A percentile compares a stretch with the other conserved stretches of the same genome.
Conservation (phyloP, 2,797 vertebrate species). For the Nannoperca australis region DNA sequence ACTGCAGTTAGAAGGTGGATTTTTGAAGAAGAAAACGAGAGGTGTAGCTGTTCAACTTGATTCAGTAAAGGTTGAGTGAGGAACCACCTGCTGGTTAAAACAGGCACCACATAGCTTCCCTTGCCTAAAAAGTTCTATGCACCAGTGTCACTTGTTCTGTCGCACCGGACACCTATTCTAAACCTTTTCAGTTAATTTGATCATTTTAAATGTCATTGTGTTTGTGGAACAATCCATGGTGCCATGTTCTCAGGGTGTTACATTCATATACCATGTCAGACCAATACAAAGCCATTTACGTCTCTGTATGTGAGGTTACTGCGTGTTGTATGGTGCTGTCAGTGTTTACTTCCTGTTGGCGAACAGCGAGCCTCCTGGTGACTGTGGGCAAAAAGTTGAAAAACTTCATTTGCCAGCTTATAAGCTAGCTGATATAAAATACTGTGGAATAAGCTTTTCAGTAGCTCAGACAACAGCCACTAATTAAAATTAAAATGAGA, state of each 20-base stretch:
- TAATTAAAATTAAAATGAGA: conserved; percentile 26
- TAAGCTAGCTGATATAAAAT: conserved; percentile 64
- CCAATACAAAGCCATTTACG: conserved; percentile 37
- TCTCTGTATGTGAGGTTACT: conserved; percentile 38
- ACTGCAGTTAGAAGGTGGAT: conserved; percentile 11
- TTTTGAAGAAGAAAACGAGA: conserved; percentile 18
- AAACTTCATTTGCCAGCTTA: conserved; percentile 51
- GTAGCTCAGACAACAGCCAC: conserved; percentile 44
- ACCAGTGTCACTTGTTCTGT: conserved; percentile 19
- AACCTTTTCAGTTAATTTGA: conserved; percentile 5
- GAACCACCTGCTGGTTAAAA: conserved; percentile 67
- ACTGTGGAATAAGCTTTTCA: conserved; percentile 55
- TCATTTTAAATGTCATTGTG: conserved; percentile 17
- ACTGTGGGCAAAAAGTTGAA: conserved; percentile 22
- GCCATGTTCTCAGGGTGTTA: conserved; percentile 75
- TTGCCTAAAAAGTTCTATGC: conserved; percentile 29
- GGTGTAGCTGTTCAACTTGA: not conserved
- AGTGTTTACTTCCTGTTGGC: conserved; percentile 50
- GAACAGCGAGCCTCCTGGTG: conserved; percentile 8
- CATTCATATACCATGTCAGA: conserved; percentile 26
- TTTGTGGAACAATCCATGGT: conserved; percentile 42
- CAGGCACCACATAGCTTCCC: conserved; percentile 10
- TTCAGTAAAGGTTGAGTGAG: conserved; percentile 33
- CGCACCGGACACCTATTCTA: not conserved
- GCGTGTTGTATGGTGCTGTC: conserved; percentile 38